phyloP scores from a whole-genome alignment of 1,140 invertebrate species.

The Neelides sp. region DNA sequence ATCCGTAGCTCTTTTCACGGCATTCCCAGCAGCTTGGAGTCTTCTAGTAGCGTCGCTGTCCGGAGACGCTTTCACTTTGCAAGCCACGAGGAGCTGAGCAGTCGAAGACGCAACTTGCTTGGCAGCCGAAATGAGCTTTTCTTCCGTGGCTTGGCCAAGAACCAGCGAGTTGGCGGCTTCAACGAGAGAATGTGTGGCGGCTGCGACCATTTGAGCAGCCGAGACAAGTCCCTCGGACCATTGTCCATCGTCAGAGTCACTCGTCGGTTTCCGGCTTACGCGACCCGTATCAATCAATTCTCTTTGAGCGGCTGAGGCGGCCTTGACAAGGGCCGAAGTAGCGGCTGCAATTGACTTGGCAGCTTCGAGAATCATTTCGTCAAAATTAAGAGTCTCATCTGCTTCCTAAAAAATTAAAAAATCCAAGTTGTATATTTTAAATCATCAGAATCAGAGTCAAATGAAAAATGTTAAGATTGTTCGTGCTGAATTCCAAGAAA shows the following conservation, averaged over 20 bases:
- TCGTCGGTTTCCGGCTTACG: slow-evolving; percentile 62
- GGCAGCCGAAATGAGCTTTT: slow-evolving; percentile 88
- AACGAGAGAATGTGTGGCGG: slow-evolving; percentile 82
- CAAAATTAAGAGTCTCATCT: slow-evolving; percentile 88
- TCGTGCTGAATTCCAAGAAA: no score
- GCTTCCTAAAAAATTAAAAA: slow-evolving; percentile 52
- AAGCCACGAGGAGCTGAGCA: slow-evolving; percentile 90
- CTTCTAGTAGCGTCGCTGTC: slow-evolving; percentile 83
- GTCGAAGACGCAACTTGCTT: slow-evolving; percentile 96
- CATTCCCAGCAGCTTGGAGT: slow-evolving; percentile 86
- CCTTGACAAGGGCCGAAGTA: slow-evolving; percentile 88
- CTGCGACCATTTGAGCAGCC: slow-evolving; percentile 74
- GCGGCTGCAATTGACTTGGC: slow-evolving; percentile 95
- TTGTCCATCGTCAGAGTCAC: slow-evolving; percentile 87
- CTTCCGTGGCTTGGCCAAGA: slow-evolving; percentile 85
- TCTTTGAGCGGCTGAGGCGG: slow-evolving; percentile 86
- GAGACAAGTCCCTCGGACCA: slow-evolving; percentile 98
- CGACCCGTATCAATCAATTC: slow-evolving; percentile 75
- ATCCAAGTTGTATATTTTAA: neutral
- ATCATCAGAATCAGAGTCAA: neutral
- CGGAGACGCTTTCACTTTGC: slow-evolving; percentile 95
- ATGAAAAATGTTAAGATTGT: neutral
- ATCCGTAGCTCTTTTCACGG: slow-evolving; percentile 94
- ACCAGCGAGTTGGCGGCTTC: slow-evolving; percentile 95
- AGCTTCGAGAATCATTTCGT: slow-evolving; percentile 97